A percentile compares a stretch with the other conserved stretches of the same genome.
phyloP scores from a whole-genome alignment of 2,888 invertebrate genomes.

The Elmis aenea region DNA sequence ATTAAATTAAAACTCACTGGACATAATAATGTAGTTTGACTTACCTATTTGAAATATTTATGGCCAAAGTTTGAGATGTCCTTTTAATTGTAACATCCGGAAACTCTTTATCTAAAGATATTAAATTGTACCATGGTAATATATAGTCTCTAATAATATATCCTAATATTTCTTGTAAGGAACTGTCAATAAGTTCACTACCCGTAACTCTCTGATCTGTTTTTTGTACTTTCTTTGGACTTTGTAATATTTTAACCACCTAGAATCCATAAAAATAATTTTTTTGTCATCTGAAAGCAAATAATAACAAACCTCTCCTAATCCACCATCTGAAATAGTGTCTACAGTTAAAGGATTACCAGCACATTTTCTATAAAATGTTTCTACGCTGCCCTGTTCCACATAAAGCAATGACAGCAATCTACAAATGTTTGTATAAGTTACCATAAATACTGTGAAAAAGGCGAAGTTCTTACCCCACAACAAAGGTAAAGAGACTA shows the following conservation, averaged over 20 bases:
- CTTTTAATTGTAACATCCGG: constrained; percentile 60
- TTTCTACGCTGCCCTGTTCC: constrained; percentile 42
- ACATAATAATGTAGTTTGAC: not conserved
- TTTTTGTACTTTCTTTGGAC: constrained; percentile 41
- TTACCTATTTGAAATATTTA: constrained; percentile 67
- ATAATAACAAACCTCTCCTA: constrained; percentile 29
- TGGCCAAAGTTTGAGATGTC: constrained; percentile 65
- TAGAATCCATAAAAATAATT: constrained; percentile 16
- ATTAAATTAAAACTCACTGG: no score
- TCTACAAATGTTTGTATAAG: constrained; percentile 29
- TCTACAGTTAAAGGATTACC: constrained; percentile 41
- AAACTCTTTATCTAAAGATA: constrained; percentile 71
- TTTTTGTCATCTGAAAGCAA: no score
- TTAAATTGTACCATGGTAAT: constrained; percentile 64
- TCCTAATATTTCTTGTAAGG: constrained; percentile 77
- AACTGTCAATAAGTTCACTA: constrained; percentile 79
- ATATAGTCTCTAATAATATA: constrained; percentile 80
- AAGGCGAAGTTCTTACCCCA: constrained; percentile 38
- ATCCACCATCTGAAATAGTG: constrained; percentile 44
- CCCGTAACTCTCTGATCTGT: constrained; percentile 68
- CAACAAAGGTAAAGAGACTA: constrained; percentile 37
- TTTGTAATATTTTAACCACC: constrained; percentile 36
- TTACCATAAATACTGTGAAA: constrained; percentile 4
- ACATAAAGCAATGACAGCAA: constrained; percentile 43
- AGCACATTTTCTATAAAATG: constrained; percentile 39